These are phyloP conservation scores for Actinia equina DNA, from an alignment of 64 coral and sea anemone genomes.

Conservation along the genomic window DNA sequence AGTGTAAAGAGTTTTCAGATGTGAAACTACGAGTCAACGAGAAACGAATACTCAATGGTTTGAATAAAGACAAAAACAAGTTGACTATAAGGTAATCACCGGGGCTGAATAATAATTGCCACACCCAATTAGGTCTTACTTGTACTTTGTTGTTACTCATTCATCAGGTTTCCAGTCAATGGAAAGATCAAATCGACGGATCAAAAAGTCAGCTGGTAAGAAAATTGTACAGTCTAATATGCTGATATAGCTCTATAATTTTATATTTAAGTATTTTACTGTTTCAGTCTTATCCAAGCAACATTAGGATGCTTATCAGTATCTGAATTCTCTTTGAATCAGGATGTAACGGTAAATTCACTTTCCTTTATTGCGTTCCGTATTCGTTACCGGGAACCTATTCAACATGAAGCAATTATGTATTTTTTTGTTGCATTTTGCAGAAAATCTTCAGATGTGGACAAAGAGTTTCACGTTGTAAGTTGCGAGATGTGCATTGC, in stretches of 20 bases:
- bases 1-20: constrained; percentile 95
- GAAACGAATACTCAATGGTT: constrained; percentile 74
- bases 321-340: constrained; percentile 79
- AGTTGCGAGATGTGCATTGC: constrained; percentile 1
- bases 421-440: background rate
- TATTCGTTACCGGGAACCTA: too few species aligned
- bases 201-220: constrained; percentile 94
- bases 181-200: constrained; percentile 94
- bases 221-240: background rate
- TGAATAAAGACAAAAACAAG: constrained; percentile 95
- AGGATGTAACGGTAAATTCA: constrained; percentile 75
- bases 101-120: background rate
- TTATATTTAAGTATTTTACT: too few species aligned
- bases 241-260: too few species aligned
- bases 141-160: background rate
- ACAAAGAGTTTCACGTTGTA: constrained; percentile 91
- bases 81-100: constrained; percentile 72
- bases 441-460: constrained; percentile 91
- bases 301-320: constrained; percentile 76
- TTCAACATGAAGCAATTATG: background rate
- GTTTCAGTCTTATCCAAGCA: constrained; percentile 83
- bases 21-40: constrained; percentile 85
- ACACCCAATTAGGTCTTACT: background rate
- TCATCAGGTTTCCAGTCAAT: constrained; percentile 77
- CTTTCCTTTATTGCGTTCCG: background rate